These are phyloP conservation scores for Odontocerum albicorne DNA, from an alignment of 2,888 invertebrate genomes.

Conservation along the genomic window DNA sequence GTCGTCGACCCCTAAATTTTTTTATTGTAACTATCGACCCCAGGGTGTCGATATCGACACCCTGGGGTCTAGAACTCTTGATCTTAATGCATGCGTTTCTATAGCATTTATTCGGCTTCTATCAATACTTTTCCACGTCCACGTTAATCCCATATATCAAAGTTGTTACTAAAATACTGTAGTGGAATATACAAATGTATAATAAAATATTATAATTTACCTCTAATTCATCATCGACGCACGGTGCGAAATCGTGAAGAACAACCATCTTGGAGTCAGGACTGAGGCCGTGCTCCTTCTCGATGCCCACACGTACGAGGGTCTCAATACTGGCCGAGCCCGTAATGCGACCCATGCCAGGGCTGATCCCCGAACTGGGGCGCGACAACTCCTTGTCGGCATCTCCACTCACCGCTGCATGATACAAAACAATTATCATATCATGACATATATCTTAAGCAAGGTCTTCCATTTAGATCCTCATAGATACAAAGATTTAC, in stretches of 20 bases:
- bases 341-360: conserved; percentile 90
- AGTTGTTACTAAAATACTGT: background rate
- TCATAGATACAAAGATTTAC: no score
- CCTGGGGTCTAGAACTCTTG: no score
- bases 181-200: conserved; percentile 10
- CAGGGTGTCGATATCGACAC: no score
- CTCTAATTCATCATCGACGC: conserved; percentile 92
- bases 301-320: conserved; percentile 84
- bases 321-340: conserved; percentile 94
- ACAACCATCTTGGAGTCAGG: conserved; percentile 96
- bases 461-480: no score
- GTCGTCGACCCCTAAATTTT: no score
- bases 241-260: conserved; percentile 91
- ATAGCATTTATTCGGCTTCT: no score
- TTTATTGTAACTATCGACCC: no score
- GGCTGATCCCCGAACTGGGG: conserved; percentile 67
- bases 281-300: conserved; percentile 88
- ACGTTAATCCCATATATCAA: no score
- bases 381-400: conserved; percentile 73
- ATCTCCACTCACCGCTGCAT: conserved; percentile 71
- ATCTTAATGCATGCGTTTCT: no score
- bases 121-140: no score
- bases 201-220: conserved; percentile 54
- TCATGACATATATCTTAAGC: no score
- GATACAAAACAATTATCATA: no score